Evolutionary conservation across 2,113 vertebrate genomes (phyloP).

Genomic region (Capreolus pygargus): DNA sequence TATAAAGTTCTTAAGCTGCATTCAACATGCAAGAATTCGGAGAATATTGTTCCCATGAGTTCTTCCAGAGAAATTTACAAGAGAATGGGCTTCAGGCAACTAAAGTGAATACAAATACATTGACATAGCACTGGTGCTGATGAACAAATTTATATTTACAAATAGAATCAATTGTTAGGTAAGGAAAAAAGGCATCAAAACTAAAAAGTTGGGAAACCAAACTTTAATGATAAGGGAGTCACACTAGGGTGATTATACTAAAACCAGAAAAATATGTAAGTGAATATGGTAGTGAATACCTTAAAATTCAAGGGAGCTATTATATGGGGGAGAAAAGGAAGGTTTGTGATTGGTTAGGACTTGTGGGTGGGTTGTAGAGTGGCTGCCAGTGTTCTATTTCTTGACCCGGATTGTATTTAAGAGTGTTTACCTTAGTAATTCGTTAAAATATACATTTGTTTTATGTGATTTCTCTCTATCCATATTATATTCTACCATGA

Average conservation of each 20-base stretch:
- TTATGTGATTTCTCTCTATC: not conserved
- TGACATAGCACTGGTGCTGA: not conserved
- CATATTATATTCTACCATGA: not conserved
- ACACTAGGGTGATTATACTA: not conserved
- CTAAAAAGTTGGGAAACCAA: not conserved
- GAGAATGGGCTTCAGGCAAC: not conserved
- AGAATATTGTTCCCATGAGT: constrained; percentile 14
- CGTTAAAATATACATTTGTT: not conserved
- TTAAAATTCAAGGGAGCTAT: not conserved
- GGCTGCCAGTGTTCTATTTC: not conserved
- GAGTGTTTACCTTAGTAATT: not conserved
- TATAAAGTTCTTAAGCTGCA: not conserved
- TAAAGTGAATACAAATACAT: not conserved
- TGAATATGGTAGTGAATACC: not conserved
- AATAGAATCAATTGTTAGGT: not conserved
- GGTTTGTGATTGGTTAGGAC: not conserved
- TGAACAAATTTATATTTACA: not conserved
- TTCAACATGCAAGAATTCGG: constrained; percentile 15
- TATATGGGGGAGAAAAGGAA: not conserved
- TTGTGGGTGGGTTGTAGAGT: not conserved
- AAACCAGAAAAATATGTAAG: not conserved
- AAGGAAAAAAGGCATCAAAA: not conserved
- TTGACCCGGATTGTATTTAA: not conserved
- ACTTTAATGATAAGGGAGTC: not conserved
- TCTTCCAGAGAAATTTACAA: constrained; percentile 42